phyloP scores from a whole-genome alignment of 2,888 invertebrate species.

The Notodonta dromedarius region DNA sequence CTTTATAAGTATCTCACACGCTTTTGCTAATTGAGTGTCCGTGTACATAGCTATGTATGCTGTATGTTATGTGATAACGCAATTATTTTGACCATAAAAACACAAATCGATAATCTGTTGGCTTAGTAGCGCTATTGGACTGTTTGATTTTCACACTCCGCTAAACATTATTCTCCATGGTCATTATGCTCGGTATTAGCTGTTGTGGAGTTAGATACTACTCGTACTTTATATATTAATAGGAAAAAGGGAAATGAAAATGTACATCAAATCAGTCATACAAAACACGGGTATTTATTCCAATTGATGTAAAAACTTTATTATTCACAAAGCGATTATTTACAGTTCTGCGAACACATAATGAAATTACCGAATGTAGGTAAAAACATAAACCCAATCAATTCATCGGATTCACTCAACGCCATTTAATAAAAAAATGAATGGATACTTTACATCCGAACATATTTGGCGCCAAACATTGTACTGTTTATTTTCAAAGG shows the following conservation, averaged over 20 bases:
- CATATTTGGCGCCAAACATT: constrained; percentile 44
- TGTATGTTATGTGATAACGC: constrained; percentile 14
- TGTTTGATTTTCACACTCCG: constrained; percentile 32
- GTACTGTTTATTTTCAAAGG: constrained; percentile 36
- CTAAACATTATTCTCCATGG: constrained; percentile 15
- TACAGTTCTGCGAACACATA: neutral
- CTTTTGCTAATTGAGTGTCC: constrained; percentile 21
- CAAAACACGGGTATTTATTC: neutral
- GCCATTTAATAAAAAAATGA: constrained; percentile 31
- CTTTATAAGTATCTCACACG: constrained; percentile 12
- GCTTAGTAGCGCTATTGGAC: constrained; percentile 7
- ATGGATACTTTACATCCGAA: constrained; percentile 38
- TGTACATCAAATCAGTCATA: neutral
- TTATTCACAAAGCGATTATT: too few relatives aligned
- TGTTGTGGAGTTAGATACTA: constrained; percentile 6
- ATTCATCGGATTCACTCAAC: constrained; percentile 3
- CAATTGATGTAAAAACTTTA: too few relatives aligned
- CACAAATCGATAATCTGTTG: constrained; percentile 24
- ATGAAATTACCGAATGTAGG: neutral
- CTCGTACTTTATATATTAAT: neutral
- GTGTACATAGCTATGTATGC: constrained; percentile 8
- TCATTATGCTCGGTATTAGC: constrained; percentile 7
- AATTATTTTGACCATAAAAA: constrained; percentile 13
- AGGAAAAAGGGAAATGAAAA: neutral
- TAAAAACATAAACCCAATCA: neutral